Evolutionary conservation across 2,888 invertebrate genomes (phyloP), one percentile per base, ranked within the genome.

Genomic region (Hipparchia sbordonii): DNA sequence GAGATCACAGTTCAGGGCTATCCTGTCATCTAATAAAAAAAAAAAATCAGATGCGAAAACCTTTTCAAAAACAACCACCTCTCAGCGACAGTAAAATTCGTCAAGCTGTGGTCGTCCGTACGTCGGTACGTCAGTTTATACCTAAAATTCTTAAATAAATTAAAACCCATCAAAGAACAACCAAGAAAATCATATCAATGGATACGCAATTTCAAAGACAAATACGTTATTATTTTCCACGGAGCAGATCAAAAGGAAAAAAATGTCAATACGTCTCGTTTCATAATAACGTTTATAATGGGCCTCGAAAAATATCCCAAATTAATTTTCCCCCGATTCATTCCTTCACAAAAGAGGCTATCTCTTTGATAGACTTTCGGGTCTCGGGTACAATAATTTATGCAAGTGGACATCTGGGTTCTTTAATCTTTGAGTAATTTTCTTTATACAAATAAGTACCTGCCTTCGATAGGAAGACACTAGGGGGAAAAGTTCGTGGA

Each of bases 401-500:
- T 92, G 92, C 92, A 91, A 92, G 91, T 90, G 92, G 92, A 92
- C 92, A 92, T 84, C 76, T 84, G 83, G 82, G 79, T 84, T 83
- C 85, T 65, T 89, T 88, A 89, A 89, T 89, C 88, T 87, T 83
- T 84, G 84, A 89, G 88, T 87, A 84, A 89, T 87, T 87, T 86
- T 82, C 85, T 83, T 79, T 76, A 77, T 78, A 74, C 70, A 70
- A 71, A 75, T 74, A 75, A 72, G 56, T 73, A 69, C 76, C 75
- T 73, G 67, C 76, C 75, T 74, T 76, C 23, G 60, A 59, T 39
- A 10, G 65, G 6, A 51, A 10, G 52, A 65, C 23, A 45, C n/a
- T 9, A 13, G 54, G 61, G 69, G 72, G 61, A 13, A 62, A 70
- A 56, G 23, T 69, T 56, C 7, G 45, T 54, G 56, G 12, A 45